A percentile compares a stretch with the other conserved stretches of the same genome.
Conservation (phyloP, 2,888 invertebrate genomes). For the Aradus depressus region DNA sequence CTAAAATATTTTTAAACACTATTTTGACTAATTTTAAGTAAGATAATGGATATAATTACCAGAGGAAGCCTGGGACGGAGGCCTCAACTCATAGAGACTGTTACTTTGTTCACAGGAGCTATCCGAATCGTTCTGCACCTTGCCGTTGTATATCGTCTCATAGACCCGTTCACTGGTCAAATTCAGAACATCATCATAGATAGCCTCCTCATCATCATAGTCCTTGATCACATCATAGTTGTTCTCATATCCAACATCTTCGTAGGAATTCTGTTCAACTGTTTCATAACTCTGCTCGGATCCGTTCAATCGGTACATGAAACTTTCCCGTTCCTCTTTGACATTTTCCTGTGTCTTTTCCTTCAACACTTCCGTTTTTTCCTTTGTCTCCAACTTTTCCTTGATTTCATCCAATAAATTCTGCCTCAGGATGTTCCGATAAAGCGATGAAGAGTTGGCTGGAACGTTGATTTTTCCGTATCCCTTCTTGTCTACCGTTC, state of each 20-base stretch:
- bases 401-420: constrained; percentile 8
- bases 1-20: too few relatives aligned
- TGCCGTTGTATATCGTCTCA: constrained; percentile 41
- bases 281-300: constrained; percentile 3
- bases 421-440: constrained; percentile 11
- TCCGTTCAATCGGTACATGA: too few relatives aligned
- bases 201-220: constrained; percentile 25
- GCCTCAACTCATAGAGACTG: constrained; percentile 33
- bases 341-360: background rate
- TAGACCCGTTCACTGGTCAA: constrained; percentile 37
- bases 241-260: constrained; percentile 22
- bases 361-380: constrained; percentile 1
- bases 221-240: constrained; percentile 25
- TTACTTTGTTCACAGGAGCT: constrained; percentile 33
- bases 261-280: constrained; percentile 3
- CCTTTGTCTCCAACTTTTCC: background rate
- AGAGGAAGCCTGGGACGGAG: constrained; percentile 30
- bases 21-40: too few relatives aligned
- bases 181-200: constrained; percentile 31
- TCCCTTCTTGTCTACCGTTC: constrained; percentile 13
- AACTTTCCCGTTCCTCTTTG: background rate
- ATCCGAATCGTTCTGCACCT: constrained; percentile 28
- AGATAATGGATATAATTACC: too few relatives aligned
- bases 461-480: constrained; percentile 16
- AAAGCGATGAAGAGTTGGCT: constrained; percentile 15